Base-by-base conservation (phyloP, 1,140 invertebrate genomes). In the Saxidomus purpurata region DNA sequence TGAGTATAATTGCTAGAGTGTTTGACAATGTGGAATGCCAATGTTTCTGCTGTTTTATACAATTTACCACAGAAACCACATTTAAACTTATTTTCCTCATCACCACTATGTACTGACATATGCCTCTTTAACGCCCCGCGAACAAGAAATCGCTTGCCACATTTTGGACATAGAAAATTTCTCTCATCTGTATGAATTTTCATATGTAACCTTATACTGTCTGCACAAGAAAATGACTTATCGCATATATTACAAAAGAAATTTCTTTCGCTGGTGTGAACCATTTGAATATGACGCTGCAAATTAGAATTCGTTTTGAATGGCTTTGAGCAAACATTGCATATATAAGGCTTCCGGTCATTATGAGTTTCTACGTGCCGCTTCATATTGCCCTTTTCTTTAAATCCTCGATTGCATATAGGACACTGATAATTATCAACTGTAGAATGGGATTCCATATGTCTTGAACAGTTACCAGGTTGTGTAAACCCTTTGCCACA, bases 41-140 rank as follows among this genome's bases (percentile, higher is more conserved):
- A 93, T 88, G 97, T 96, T 11, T 96, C 94, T 49, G 96, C 96
- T 1, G 96, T 96, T 1, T 96, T 96, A 89, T 97, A 97, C 90
- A 94, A 95, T 34, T 96, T 93, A 0, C 95, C 96, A 91, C 97
- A 97, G 43, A 97, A 92, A 19, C 92, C 87, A 69, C 94, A 94
- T 28, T 79, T 84, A 81, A 90, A 94, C 38, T 92, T 92, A 36
- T 34, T 36, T 36, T 31, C 76, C 59, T 93, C 93, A 25, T 93
- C 89, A 31, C 85, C 85, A 13, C 69, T 90, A 63, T 93, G 94
- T 43, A 89, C 90, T 15, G 63, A 79, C 55, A 90, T 90, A 79
- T 94, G 93, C 25, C 87, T 81, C 22, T 83, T 89, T 40, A 94
- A 52, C 19, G 91, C 87, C 25, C 74, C 67, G 38, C 69, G 83